These are phyloP conservation scores for Anodontia alba DNA, from an alignment of 2,888 invertebrate genomes.

Conservation along the genomic window DNA sequence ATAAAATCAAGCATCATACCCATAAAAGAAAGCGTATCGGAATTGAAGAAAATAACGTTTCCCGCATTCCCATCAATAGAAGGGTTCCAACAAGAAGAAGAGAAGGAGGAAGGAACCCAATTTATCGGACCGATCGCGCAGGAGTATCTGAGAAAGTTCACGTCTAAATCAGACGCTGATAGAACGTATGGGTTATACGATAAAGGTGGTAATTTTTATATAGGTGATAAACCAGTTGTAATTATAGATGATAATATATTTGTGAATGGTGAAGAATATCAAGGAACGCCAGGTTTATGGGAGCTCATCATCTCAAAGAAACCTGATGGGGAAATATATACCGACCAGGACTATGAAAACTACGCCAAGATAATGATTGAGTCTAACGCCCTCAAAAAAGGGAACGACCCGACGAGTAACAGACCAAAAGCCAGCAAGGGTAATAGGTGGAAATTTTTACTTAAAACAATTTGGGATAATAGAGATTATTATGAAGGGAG, in stretches of 20 bases:
- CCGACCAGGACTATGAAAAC: constrained; percentile 30
- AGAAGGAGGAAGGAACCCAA: constrained; percentile 10
- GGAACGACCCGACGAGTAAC: constrained; percentile 20
- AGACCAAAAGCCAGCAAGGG: constrained; percentile 33
- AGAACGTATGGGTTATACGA: constrained; percentile 14
- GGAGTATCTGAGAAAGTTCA: constrained; percentile 24
- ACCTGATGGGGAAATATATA: constrained; percentile 30
- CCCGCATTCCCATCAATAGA: constrained; percentile 19
- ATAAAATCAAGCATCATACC: constrained; percentile 10
- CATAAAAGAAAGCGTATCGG: constrained; percentile 12
- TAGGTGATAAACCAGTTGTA: constrained; percentile 19
- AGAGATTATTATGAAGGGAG: too few species aligned
- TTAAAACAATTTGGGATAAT: too few species aligned
- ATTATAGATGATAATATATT: constrained; percentile 30
- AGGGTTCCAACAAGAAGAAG: constrained; percentile 19
- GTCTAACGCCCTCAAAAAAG: constrained; percentile 23
- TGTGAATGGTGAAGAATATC: constrained; percentile 24
- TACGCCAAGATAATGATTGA: constrained; percentile 23
- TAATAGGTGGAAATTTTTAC: too few species aligned
- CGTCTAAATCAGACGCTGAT: constrained; percentile 8
- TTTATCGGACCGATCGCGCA: constrained; percentile 33
- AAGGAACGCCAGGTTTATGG: constrained; percentile 37
- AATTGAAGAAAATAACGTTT: constrained; percentile 24
- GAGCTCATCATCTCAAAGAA: constrained; percentile 23
- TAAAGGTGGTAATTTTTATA: constrained; percentile 27